phyloP scores from a whole-genome alignment of 2,797 vertebrate genomes.

The Prunella strophiata region DNA sequence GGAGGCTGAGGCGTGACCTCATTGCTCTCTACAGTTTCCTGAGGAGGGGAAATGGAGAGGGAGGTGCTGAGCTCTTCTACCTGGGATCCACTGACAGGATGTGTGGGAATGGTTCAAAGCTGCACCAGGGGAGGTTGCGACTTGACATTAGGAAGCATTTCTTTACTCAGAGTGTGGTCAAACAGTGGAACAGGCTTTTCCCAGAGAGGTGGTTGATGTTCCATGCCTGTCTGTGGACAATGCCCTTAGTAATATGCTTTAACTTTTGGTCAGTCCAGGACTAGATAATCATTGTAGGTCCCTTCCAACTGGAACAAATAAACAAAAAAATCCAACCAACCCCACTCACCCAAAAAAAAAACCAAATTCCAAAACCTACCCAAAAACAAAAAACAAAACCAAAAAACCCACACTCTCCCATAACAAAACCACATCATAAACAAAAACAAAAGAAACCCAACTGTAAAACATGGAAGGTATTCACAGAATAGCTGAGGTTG shows the following conservation, averaged over 20 bases:
- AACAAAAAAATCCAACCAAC: not conserved
- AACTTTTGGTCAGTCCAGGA: not conserved
- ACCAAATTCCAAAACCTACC: not conserved
- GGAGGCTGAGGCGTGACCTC: not conserved
- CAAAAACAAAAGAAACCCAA: not conserved
- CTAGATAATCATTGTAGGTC: not conserved
- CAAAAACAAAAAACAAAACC: not conserved
- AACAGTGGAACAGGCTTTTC: not conserved
- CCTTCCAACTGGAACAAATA: not conserved
- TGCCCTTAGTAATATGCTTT: not conserved
- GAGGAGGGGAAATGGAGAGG: not conserved
- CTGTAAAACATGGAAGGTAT: not conserved
- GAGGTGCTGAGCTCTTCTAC: not conserved
- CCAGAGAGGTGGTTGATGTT: not conserved
- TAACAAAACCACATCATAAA: not conserved
- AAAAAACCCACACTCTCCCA: not conserved
- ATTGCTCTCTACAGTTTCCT: not conserved
- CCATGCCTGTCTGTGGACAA: not conserved
- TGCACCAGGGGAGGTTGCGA: not conserved
- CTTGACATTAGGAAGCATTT: not conserved
- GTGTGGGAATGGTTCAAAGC: not conserved
- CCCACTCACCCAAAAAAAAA: not conserved
- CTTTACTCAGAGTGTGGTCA: not conserved
- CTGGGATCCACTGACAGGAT: not conserved
- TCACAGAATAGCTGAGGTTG: not conserved